A percentile compares a stretch with the other conserved stretches of the same genome.
phyloP scores from a whole-genome alignment of 1,140 invertebrate species.

The Solenopsis fugax region DNA sequence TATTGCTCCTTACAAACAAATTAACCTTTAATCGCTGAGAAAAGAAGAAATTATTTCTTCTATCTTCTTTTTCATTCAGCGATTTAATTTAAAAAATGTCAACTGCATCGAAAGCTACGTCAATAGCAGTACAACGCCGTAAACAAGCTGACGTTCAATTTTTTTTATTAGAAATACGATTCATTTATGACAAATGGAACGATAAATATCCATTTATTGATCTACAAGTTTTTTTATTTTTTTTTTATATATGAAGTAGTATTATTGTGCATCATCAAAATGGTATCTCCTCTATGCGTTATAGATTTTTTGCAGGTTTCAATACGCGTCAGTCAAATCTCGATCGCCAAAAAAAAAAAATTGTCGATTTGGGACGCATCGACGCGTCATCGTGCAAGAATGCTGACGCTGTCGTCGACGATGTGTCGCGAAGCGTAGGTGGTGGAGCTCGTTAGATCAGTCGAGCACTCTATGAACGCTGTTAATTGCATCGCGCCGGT shows the following conservation, averaged over 20 bases:
- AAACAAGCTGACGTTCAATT: background rate
- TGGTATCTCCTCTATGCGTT: background rate
- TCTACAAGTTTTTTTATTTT: too few species aligned
- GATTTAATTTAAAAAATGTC: background rate
- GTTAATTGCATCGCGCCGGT: constrained; percentile 71
- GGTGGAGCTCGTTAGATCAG: constrained; percentile 72
- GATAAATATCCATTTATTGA: background rate
- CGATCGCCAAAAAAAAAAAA: constrained; percentile 34
- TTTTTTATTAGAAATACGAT: constrained; percentile 11
- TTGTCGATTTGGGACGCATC: constrained; percentile 10
- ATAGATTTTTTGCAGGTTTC: background rate
- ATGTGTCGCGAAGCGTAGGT: constrained; percentile 41
- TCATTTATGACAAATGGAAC: background rate
- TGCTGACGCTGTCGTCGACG: constrained; percentile 27
- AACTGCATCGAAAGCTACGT: background rate
- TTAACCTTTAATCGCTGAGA: too few species aligned
- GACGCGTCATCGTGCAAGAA: background rate
- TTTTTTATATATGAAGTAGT: constrained; percentile 17
- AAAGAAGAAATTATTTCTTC: too few species aligned
- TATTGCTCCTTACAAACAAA: background rate
- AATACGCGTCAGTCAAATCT: background rate
- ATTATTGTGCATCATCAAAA: constrained; percentile 1
- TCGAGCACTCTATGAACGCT: constrained; percentile 66
- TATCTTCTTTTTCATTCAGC: background rate
- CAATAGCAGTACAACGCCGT: background rate